phyloP scores from a whole-genome alignment of 2,113 vertebrate genomes.

The Cercopithecus mona region DNA sequence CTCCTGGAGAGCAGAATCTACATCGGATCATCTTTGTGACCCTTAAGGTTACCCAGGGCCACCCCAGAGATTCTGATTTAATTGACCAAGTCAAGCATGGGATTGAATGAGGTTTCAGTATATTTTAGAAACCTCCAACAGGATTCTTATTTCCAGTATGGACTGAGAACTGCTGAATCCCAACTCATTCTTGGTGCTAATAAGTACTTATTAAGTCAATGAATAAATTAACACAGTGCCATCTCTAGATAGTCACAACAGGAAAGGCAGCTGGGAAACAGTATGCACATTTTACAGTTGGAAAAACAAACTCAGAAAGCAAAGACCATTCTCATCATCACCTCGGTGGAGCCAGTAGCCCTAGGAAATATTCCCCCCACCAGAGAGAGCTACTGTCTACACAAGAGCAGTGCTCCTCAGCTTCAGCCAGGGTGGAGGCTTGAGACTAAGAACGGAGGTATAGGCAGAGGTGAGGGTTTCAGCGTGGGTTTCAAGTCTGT shows the following conservation, averaged over 20 bases:
- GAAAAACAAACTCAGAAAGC: neutral
- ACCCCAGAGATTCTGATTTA: neutral
- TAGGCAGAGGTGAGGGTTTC: neutral
- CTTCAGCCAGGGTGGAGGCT: no score
- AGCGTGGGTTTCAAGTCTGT: neutral
- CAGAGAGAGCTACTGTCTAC: neutral
- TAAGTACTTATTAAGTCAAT: slow-evolving; percentile 13
- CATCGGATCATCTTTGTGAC: neutral
- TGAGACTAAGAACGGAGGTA: neutral
- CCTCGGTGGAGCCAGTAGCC: neutral
- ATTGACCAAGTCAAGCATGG: no score
- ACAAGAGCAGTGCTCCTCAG: neutral
- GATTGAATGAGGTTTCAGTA: neutral
- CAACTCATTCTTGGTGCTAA: slow-evolving; percentile 47
- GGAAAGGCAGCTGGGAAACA: neutral
- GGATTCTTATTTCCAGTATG: neutral
- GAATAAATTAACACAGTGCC: slow-evolving; percentile 37
- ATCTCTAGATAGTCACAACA: neutral
- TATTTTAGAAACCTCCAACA: neutral
- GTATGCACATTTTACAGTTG: neutral
- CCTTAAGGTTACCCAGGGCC: neutral
- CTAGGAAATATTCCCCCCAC: neutral
- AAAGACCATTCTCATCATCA: neutral
- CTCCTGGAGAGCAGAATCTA: neutral
- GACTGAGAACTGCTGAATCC: neutral